Conservation (phyloP, 2,113 vertebrate genomes). For the Ranitomeya imitator region DNA sequence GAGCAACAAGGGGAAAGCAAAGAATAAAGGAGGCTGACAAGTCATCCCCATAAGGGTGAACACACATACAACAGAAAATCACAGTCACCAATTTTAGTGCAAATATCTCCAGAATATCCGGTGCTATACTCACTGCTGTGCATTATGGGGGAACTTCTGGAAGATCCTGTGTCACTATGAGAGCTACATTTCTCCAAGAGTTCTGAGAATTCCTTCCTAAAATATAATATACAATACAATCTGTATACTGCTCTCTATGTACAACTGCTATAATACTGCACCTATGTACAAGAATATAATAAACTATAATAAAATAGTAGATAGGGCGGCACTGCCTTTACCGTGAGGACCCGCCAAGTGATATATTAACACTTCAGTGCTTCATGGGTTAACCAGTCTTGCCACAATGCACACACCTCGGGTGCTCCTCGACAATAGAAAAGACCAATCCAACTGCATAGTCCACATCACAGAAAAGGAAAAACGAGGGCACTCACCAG, state of each 20-base stretch:
- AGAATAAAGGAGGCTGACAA: neutral
- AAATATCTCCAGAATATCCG: neutral
- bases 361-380: too few species aligned
- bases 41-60: too few species aligned
- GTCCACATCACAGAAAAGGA: too few species aligned
- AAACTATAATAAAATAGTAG: neutral
- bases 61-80: neutral
- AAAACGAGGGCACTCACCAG: too few species aligned
- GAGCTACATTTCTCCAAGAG: conserved; percentile 86
- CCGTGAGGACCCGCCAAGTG: too few species aligned
- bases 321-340: too few species aligned
- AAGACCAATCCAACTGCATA: too few species aligned
- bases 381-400: too few species aligned
- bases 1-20: too few species aligned
- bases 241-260: neutral
- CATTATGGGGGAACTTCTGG: conserved; percentile 80
- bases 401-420: too few species aligned
- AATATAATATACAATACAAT: conserved; percentile 13
- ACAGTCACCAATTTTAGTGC: neutral
- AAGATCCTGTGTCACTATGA: conserved; percentile 80
- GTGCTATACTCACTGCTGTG: conserved; percentile 69
- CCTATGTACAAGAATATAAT: neutral
- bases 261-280: neutral
- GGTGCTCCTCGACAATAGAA: too few species aligned
- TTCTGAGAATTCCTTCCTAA: conserved; percentile 85